These are phyloP conservation scores for Meta bourneti DNA, from an alignment of 2,888 invertebrate species.

Conservation along the genomic window DNA sequence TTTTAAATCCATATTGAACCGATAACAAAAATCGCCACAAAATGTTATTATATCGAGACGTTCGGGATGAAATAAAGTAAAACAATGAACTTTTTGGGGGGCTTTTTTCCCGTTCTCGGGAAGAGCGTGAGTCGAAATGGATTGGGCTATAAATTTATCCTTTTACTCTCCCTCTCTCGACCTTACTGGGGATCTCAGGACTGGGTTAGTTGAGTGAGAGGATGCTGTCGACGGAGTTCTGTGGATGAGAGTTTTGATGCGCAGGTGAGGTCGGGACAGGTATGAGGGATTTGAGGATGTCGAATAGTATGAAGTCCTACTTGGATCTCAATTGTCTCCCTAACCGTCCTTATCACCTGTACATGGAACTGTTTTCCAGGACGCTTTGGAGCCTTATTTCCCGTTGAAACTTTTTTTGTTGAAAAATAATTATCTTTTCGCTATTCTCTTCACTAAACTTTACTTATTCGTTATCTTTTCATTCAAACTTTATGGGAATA, in stretches of 20 bases:
- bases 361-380: too few species aligned
- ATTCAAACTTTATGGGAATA: too few species aligned
- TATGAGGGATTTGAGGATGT: background rate
- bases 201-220: background rate
- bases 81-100: slow-evolving; percentile 44
- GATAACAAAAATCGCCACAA: slow-evolving; percentile 71
- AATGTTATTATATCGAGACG: slow-evolving; percentile 68
- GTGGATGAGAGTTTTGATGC: background rate
- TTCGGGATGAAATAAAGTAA: slow-evolving; percentile 45
- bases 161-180: slow-evolving; percentile 22
- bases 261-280: background rate
- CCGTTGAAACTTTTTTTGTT: too few species aligned
- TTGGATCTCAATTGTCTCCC: too few species aligned
- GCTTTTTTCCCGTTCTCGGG: background rate
- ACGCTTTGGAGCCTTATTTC: too few species aligned
- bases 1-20: slow-evolving; percentile 60
- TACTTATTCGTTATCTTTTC: too few species aligned
- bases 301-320: too few species aligned
- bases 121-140: slow-evolving; percentile 63
- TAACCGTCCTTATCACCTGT: too few species aligned
- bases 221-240: background rate
- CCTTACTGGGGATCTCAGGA: slow-evolving; percentile 6
- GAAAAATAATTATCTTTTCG: too few species aligned
- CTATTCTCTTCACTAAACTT: too few species aligned
- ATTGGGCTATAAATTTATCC: slow-evolving; percentile 75